Evolutionary conservation across 2,888 invertebrate genomes (phyloP).

Genomic region (Morpho helenor): DNA sequence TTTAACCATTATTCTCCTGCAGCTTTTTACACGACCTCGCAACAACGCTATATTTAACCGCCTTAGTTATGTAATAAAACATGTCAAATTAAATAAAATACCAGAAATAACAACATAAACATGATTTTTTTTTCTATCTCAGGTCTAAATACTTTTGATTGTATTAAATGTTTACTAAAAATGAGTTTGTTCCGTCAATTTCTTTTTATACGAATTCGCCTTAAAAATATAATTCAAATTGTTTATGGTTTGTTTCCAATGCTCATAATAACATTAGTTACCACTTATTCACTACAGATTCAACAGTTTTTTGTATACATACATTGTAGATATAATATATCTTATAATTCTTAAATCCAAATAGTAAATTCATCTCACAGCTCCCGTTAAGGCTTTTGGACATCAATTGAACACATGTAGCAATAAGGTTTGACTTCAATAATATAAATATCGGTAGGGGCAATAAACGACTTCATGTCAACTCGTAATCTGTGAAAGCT

Average conservation of each 20-base stretch:
- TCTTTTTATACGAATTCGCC: no score
- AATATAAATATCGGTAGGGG: conserved; percentile 3
- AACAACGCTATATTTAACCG: conserved; percentile 21
- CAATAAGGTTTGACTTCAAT: conserved; percentile 34
- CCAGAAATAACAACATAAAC: background rate
- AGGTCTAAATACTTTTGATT: no score
- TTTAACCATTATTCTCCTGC: conserved; percentile 76
- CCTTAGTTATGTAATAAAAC: background rate
- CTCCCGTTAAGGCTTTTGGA: conserved; percentile 70
- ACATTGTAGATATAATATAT: conserved; percentile 17
- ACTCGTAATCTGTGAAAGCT: no score
- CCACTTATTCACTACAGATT: conserved; percentile 8
- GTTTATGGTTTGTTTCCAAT: background rate
- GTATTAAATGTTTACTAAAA: no score
- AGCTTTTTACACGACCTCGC: conserved; percentile 47
- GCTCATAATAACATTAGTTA: background rate
- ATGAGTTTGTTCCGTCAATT: no score
- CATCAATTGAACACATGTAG: conserved; percentile 63
- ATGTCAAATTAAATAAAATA: conserved; percentile 5
- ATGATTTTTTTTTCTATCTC: background rate
- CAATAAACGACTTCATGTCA: no score
- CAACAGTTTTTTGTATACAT: conserved; percentile 23
- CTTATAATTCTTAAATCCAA: conserved; percentile 26
- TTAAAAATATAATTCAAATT: background rate
- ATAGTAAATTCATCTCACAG: conserved; percentile 66